phyloP scores from a whole-genome alignment of 2,113 vertebrate species.

The Tetrax tetrax region DNA sequence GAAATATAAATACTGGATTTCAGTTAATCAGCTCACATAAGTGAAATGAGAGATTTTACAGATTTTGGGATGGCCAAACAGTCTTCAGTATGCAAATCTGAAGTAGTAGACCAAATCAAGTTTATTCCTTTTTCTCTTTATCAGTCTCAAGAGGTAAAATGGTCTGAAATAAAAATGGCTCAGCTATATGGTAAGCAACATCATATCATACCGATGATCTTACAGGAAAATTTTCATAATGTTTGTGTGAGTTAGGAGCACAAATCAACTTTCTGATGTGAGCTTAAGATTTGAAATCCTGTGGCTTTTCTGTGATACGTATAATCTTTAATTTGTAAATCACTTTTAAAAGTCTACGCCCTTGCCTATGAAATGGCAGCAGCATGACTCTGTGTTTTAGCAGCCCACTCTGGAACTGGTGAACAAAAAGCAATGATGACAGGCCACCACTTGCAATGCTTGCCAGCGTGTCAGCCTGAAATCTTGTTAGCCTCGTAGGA shows the following conservation, averaged over 20 bases:
- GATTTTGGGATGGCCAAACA: neutral
- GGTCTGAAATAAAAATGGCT: neutral
- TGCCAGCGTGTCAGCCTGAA: neutral
- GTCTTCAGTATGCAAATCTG: neutral
- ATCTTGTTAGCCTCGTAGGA: neutral
- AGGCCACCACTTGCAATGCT: neutral
- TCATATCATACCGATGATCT: neutral
- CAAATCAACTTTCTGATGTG: neutral
- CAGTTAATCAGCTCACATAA: neutral
- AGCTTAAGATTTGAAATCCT: neutral
- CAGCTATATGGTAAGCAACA: neutral
- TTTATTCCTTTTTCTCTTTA: neutral
- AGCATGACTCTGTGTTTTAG: neutral
- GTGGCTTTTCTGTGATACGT: neutral
- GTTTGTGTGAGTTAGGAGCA: neutral
- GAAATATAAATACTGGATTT: neutral
- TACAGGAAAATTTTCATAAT: neutral
- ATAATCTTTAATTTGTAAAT: neutral
- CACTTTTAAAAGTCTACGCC: neutral
- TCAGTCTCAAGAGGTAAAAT: neutral
- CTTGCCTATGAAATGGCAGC: neutral
- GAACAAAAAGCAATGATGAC: neutral
- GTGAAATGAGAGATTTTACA: neutral
- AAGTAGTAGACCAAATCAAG: neutral
- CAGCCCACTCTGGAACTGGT: neutral